Evolutionary conservation across 35 echinoderm and acorn worm genomes (phyloP).

Genomic region (Lytechinus pictus): DNA sequence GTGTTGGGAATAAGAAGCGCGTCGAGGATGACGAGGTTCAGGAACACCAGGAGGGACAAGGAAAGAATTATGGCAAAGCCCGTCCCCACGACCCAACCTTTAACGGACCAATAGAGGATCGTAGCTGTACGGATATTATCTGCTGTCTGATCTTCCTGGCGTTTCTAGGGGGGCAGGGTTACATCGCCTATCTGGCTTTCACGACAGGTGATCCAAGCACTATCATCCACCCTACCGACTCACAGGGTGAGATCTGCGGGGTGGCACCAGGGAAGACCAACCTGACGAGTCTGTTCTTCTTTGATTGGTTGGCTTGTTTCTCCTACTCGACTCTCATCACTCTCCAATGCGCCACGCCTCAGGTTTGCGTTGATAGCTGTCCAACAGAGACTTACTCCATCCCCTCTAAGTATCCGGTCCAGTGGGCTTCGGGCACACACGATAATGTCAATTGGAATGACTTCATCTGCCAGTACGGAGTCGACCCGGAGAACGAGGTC

Average conservation of each 20-base stretch:
- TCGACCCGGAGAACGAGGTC: slow-evolving; percentile 70
- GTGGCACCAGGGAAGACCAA: slow-evolving; percentile 19
- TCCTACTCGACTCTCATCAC: slow-evolving; percentile 33
- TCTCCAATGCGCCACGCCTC: slow-evolving; percentile 69
- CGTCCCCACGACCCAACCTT: slow-evolving; percentile 76
- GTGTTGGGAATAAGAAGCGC: background rate
- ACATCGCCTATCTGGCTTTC: slow-evolving; percentile 73
- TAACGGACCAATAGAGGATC: slow-evolving; percentile 77
- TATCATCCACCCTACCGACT: slow-evolving; percentile 84
- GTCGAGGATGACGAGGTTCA: background rate
- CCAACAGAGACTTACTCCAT: slow-evolving; percentile 71
- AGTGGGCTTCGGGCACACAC: background rate
- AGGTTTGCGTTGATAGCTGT: slow-evolving; percentile 82
- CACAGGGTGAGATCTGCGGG: slow-evolving; percentile 76
- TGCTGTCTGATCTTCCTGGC: slow-evolving; percentile 86
- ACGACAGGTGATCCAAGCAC: slow-evolving; percentile 78
- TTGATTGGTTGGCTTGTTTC: slow-evolving; percentile 88
- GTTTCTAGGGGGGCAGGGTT: slow-evolving; percentile 69
- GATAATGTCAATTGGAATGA: slow-evolving; percentile 68
- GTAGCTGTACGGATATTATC: slow-evolving; percentile 93
- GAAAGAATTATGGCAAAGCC: slow-evolving; percentile 79
- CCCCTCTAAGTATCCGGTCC: slow-evolving; percentile 38
- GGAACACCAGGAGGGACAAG: background rate
- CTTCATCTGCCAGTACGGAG: slow-evolving; percentile 86
- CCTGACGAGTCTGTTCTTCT: slow-evolving; percentile 82